phyloP scores from a whole-genome alignment of 2,797 vertebrate species.

The Decapterus maruadsi region DNA sequence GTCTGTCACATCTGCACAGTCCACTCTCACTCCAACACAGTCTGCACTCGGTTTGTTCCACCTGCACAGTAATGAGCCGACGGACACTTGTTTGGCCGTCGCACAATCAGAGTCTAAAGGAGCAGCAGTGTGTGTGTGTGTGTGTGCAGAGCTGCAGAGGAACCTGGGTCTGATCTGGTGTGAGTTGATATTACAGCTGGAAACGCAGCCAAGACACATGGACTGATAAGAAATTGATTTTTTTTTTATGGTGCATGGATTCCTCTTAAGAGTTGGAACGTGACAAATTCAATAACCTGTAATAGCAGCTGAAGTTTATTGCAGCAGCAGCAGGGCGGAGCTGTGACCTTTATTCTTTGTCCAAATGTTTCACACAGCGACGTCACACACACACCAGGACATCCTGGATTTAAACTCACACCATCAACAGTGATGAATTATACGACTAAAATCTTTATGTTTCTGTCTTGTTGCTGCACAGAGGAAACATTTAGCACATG shows the following conservation, averaged over 20 bases:
- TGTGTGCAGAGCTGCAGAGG: background rate
- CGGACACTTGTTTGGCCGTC: slow-evolving; percentile 33
- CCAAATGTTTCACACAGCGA: background rate
- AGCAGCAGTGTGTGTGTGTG: background rate
- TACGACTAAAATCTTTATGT: background rate
- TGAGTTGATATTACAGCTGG: background rate
- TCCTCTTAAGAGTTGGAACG: background rate
- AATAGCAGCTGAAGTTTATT: slow-evolving; percentile 28
- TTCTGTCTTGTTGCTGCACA: background rate
- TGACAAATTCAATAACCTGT: background rate
- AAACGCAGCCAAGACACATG: background rate
- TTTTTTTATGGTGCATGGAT: background rate
- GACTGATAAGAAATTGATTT: slow-evolving; percentile 1
- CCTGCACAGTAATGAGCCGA: slow-evolving; percentile 29
- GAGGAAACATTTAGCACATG: background rate
- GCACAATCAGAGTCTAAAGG: slow-evolving; percentile 23
- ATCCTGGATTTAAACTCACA: background rate
- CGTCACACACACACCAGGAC: background rate
- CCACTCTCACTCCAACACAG: slow-evolving; percentile 29
- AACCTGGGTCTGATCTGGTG: background rate
- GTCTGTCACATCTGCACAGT: slow-evolving; percentile 2
- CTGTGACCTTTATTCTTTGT: slow-evolving; percentile 44
- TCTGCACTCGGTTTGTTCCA: slow-evolving; percentile 38
- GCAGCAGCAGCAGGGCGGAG: slow-evolving; percentile 20
- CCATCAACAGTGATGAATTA: background rate